Base-by-base conservation (phyloP, 2,797 vertebrate species). In the Parauchenoglanis ngamensis region DNA sequence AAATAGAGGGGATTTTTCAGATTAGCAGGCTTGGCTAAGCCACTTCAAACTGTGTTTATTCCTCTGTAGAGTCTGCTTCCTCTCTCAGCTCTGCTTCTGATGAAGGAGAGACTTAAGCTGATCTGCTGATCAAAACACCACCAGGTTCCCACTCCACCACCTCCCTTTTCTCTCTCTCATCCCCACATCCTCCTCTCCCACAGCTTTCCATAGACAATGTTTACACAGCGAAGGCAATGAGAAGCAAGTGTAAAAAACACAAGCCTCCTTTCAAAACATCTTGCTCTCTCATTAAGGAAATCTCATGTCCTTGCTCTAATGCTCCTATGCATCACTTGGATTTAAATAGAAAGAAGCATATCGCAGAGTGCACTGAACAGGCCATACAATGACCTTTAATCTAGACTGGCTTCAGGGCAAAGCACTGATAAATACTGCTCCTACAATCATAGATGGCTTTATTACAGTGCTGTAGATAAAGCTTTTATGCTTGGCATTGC, bases 41-140 rank as follows among this genome's bases (percentile, higher is more conserved):
- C 86, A 89, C 91, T 91, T 92, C 91, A 92, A 88, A 90, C 87
- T 82, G 79, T 86, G 87, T 91, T 88, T 87, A 91, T 89, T 91
- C 85, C 83, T 54, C 86, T 80, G 89, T 84, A 88, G 80, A 72
- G 57, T 52, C 72, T 40, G 84, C 89, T 90, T 89, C 88, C 86
- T 88, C 76, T 89, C 88, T 46, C 59, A 68, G 81, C 87, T 91
- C 90, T 89, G 81, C 85, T 84, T 85, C 85, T 88, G 88, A 92
- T 89, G 86, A 90, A 88, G 86, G 83, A 80, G 68, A 83, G 80
- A 85, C 78, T 87, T 70, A 77, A 70, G n/a, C 61, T 84, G 56
- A 85, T 59, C 81, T 83, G 79, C 85, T 89, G 72, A 81, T 83
- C 73, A 85, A 90, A 85, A 75, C 46, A 13, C 81, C 87, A 83